Evolutionary conservation across 1,140 invertebrate species (phyloP).

Genomic region (Cepaea nemoralis): DNA sequence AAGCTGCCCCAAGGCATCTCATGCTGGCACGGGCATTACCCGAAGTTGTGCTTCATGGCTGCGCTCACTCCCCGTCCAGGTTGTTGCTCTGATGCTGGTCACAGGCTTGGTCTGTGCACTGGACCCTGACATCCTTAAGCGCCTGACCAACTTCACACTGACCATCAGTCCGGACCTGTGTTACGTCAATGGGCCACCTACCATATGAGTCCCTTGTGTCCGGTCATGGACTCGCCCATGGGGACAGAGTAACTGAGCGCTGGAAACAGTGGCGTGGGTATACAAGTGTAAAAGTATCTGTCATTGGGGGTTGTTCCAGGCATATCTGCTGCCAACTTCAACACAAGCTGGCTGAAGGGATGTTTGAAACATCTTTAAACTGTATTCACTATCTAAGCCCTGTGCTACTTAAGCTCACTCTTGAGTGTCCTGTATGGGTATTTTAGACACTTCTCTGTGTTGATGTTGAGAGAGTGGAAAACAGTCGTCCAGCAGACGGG

Average conservation of each 20-base stretch:
- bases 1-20: neutral
- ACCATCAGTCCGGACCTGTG: constrained; percentile 86
- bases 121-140: constrained; percentile 82
- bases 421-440: neutral
- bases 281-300: neutral
- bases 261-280: neutral
- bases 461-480: neutral
- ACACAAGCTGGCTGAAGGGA: neutral
- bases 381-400: neutral
- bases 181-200: constrained; percentile 87
- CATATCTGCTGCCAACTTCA: neutral
- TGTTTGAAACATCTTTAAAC: neutral
- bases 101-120: constrained; percentile 85
- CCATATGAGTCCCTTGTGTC: constrained; percentile 63
- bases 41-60: constrained; percentile 59
- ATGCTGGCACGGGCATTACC: constrained; percentile 8
- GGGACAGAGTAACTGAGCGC: neutral
- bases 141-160: constrained; percentile 84
- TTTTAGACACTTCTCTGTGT: neutral
- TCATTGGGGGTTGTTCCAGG: neutral
- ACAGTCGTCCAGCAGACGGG: neutral
- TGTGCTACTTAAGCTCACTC: neutral
- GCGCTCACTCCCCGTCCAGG: constrained; percentile 79
- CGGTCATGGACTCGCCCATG: neutral
- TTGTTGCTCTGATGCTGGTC: constrained; percentile 84